A percentile compares a stretch with the other conserved stretches of the same genome.
Conservation (phyloP, 2,113 vertebrate species). For the Engraulis encrasicolus region DNA sequence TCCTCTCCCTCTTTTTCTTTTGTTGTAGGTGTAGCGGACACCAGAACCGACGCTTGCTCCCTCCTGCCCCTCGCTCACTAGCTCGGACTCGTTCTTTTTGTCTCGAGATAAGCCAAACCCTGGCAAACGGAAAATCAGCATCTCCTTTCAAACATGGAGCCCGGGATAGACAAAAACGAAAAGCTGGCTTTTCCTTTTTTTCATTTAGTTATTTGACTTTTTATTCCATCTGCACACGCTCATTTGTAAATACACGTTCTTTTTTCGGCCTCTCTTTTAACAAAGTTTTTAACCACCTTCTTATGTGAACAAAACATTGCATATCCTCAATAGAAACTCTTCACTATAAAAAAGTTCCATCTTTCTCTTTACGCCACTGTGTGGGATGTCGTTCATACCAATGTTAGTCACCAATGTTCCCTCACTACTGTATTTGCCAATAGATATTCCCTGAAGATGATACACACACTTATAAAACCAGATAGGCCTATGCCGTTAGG, state of each 20-base stretch:
- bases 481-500: no score
- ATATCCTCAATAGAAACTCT: not conserved
- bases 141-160: not conserved
- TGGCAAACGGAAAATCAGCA: not conserved
- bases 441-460: no score
- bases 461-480: no score
- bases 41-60: not conserved
- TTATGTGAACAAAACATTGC: not conserved
- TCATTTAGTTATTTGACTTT: no score
- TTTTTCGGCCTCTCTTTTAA: not conserved
- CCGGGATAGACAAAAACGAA: not conserved
- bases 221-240: no score
- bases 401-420: not conserved
- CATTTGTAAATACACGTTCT: not conserved
- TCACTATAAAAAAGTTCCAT: not conserved
- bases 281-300: no score
- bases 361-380: not conserved
- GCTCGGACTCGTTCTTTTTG: not conserved
- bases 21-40: no score
- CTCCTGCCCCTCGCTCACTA: no score
- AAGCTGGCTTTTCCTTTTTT: not conserved
- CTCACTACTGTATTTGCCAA: no score
- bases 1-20: no score
- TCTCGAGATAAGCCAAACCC: not conserved
- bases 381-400: not conserved